Evolutionary conservation across 2,888 invertebrate species (phyloP), one percentile per base, ranked within the genome.

Genomic region (Drosophila basisetae): DNA sequence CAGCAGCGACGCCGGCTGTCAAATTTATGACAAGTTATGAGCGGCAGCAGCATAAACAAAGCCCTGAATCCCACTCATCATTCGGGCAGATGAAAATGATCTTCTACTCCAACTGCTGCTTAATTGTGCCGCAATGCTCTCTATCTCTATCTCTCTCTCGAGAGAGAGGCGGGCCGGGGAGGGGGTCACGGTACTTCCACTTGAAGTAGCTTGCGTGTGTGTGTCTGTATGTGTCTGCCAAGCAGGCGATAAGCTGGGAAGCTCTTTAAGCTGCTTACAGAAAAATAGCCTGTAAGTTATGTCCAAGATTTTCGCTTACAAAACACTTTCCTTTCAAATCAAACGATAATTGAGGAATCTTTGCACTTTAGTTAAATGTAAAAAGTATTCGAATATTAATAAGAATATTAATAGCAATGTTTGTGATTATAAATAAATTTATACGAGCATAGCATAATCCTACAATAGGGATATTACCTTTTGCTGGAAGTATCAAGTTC

Each of bases 11-110:
- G 47, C 52, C n/a, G 67, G 67, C 90, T 91, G 91, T 89, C 89
- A 91, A 78, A 84, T 77, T 89, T 89, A 91, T 89, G 89, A 89
- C 90, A 88, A 88, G 90, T 91, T 89, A 89, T 88, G 89, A 89
- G 83, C 71, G 74, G 69, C 76, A 76, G 71, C 78, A 64, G 80
- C 85, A 85, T 82, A 85, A 85, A 86, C 83, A 88, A 84, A 88
- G 62, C 80, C 37, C 64, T 80, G 64, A 73, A 73, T 68, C 76
- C 47, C 61, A 66, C 75, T 70, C 79, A 67, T 75, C 72, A 72
- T 68, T 76, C 49, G 59, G 37, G 37, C 61, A 49, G 53, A 73
- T 73, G 79, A 75, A 78, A 82, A 82, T 73, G 79, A 82, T 78
- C 72, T 73, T 60, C 73, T 49, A 22, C 66, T 39, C 41, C 67